Evolutionary conservation across 2,797 vertebrate species (phyloP).

Genomic region (Garrulus glandarius): DNA sequence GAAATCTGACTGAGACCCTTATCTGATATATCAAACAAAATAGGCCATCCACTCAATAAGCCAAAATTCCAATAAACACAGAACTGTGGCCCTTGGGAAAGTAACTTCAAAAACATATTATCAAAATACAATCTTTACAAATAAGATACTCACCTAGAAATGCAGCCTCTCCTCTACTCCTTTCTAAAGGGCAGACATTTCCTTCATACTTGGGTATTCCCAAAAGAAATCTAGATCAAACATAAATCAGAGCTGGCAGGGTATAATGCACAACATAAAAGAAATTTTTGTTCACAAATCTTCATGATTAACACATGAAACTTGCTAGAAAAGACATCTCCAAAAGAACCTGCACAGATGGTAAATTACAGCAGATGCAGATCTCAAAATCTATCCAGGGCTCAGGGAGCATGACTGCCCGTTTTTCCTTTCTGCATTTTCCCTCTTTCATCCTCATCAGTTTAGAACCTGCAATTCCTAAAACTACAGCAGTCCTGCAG

Average conservation of each 20-base stretch:
- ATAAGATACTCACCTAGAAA: neutral
- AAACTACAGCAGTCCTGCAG: neutral
- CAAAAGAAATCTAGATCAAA: neutral
- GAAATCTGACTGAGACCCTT: neutral
- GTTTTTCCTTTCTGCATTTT: neutral
- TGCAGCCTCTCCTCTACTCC: neutral
- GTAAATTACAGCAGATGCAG: neutral
- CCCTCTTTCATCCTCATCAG: neutral
- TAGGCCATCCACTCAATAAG: neutral
- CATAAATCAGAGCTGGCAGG: neutral
- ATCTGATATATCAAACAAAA: neutral
- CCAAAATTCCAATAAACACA: neutral
- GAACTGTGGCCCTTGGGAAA: neutral
- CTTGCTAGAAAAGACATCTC: neutral
- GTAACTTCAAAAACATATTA: neutral
- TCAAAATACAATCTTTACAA: neutral
- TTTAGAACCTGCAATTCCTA: neutral
- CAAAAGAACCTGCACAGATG: neutral
- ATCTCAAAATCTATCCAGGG: neutral
- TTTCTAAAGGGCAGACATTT: neutral
- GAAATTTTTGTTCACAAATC: neutral
- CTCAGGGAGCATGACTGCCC: neutral
- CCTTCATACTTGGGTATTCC: neutral
- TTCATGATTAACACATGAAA: neutral
- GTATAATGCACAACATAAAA: fast-evolving